Percentiles rank a stretch among this genome's conserved stretches.
phyloP scores from a whole-genome alignment of 2,888 invertebrate genomes.

The Yponomeuta plumbellus region DNA sequence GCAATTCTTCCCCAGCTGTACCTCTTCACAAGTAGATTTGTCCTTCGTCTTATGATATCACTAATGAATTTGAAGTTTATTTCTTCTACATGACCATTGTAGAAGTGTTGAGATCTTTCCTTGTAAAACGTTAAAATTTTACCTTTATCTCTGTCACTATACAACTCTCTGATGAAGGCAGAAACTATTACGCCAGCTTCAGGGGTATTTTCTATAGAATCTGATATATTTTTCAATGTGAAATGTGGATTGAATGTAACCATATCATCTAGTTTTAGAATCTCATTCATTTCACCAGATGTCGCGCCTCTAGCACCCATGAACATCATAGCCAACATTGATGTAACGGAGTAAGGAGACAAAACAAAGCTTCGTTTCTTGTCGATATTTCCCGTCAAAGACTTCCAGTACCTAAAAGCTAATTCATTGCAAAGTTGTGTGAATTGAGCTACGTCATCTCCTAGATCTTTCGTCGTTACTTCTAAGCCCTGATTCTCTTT shows the following conservation, averaged over 20 bases:
- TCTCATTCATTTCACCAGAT: conserved; percentile 93
- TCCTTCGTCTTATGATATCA: conserved; percentile 87
- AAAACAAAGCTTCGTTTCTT: conserved; percentile 85
- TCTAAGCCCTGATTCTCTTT: conserved; percentile 82
- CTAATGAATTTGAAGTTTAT: conserved; percentile 88
- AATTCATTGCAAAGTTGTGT: conserved; percentile 89
- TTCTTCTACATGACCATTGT: conserved; percentile 91
- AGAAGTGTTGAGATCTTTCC: conserved; percentile 90
- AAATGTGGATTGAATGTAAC: conserved; percentile 93
- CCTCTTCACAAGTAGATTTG: conserved; percentile 86
- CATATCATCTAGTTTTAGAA: conserved; percentile 89
- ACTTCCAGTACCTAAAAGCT: conserved; percentile 89
- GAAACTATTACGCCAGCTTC: conserved; percentile 86
- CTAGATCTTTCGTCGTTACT: conserved; percentile 82
- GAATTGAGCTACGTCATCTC: conserved; percentile 86
- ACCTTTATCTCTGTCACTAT: conserved; percentile 87
- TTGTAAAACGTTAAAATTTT: conserved; percentile 91
- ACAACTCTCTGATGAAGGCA: conserved; percentile 88
- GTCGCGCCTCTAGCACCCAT: conserved; percentile 91
- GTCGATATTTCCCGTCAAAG: conserved; percentile 82
- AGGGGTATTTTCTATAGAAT: conserved; percentile 82
- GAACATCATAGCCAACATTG: conserved; percentile 93
- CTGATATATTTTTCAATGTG: conserved; percentile 89
- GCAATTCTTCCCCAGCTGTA: conserved; percentile 85
- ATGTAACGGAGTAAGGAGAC: conserved; percentile 90